Evolutionary conservation across 1,140 invertebrate genomes (phyloP), one percentile per base, ranked within the genome.

Genomic region (Procambarus clarkii): DNA sequence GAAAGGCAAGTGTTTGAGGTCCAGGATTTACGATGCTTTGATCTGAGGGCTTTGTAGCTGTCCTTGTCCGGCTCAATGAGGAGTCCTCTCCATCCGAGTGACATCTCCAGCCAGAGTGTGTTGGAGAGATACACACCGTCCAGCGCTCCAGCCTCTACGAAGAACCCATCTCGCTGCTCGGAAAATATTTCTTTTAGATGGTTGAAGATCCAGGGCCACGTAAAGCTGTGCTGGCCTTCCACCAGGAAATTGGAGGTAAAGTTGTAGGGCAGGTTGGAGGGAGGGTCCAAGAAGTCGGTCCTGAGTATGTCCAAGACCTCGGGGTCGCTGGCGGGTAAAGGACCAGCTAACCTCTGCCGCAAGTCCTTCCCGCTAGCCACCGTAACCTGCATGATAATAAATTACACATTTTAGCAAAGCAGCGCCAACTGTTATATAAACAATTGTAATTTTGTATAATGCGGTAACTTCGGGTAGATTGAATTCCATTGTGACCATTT

Each of bases 11-110:
- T 91, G 24, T 84, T 82, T 45, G 91, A 50, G 44, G 78, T 80
- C 93, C 93, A 94, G 5, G 93, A 91, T 89, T 92, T 92, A 50
- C 93, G 64, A 46, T 93, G 91, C 45, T 93, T 93, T 4, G 15
- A 71, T 2, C 76, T 34, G 3, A 94, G 76, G 46, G 82, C 78
- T 82, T 91, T 79, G 81, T 92, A 94, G 48, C 92, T 94, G 9
- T 71, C 78, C 0, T 97, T 96, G 94, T 97, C 96, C 0, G 97
- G 86, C 91, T 96, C 95, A 21, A 96, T 94, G 58, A 97, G 95
- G 4, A 98, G 94, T 3, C 97, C 97, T 87, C 95, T 95, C 97
- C 97, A 98, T 81, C 95, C 95, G 11, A 97, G 95, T 24, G 95
- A 95, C 9, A 95, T 94, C 93, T 97, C 97, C 48, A 96, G 94